A percentile compares a stretch with the other conserved stretches of the same genome.
Evolutionary conservation across 2,888 invertebrate species (phyloP).

Genomic region (Tipula lateralis): DNA sequence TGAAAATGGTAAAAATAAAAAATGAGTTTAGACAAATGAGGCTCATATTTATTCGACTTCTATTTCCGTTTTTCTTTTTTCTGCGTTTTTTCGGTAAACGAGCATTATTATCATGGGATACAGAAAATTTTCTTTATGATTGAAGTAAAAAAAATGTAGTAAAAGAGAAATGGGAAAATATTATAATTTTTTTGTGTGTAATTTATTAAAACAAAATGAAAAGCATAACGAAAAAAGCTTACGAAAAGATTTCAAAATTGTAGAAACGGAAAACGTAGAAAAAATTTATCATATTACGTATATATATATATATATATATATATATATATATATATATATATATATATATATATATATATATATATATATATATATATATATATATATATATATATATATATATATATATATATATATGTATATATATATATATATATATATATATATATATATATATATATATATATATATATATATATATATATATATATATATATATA

Average conservation of each 20-base stretch:
- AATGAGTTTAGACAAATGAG: background rate
- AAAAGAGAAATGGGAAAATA: background rate
- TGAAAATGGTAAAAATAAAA: background rate
- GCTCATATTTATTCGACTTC: background rate
- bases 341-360: background rate
- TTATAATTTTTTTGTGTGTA: background rate
- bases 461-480: background rate
- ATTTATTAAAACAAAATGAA: slow-evolving; percentile 11
- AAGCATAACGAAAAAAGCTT: background rate
- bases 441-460: background rate
- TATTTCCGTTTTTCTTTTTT: background rate
- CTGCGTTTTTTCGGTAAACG: background rate
- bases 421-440: background rate
- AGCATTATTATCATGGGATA: background rate
- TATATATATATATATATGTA: background rate
- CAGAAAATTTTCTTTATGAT: background rate
- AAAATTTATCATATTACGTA: slow-evolving; percentile 1
- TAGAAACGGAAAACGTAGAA: background rate
- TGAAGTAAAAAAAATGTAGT: background rate
- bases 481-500: no score
- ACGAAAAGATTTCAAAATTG: background rate
- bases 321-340: background rate
- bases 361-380: background rate
- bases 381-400: background rate
- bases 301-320: background rate